A percentile compares a stretch with the other conserved stretches of the same genome.
Evolutionary conservation across 2,797 vertebrate species (phyloP).

Genomic region (Taenioides sp.): DNA sequence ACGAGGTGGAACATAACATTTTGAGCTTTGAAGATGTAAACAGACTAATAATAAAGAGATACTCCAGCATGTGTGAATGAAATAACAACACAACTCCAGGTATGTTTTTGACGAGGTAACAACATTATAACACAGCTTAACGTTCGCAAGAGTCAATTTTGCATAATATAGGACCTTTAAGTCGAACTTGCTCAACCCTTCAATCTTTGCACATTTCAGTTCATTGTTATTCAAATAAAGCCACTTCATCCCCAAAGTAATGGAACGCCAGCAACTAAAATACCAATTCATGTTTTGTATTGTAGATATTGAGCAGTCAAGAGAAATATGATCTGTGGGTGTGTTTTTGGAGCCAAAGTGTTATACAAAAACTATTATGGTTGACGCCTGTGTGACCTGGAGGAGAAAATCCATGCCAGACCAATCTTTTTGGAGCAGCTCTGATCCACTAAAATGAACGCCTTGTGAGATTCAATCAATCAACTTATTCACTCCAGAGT

Average conservation of each 20-base stretch:
- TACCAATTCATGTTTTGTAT: conserved; percentile 13
- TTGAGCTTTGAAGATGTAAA: too few species aligned
- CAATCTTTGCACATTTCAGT: conserved; percentile 28
- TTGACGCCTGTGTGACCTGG: conserved; percentile 70
- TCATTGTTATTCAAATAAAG: conserved; percentile 37
- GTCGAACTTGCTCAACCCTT: background rate
- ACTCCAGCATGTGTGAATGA: too few species aligned
- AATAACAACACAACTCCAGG: too few species aligned
- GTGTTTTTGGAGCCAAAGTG: conserved; percentile 70
- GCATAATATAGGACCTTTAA: too few species aligned
- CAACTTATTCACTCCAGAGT: conserved; percentile 63
- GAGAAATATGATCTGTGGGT: conserved; percentile 69
- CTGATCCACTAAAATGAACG: conserved; percentile 71
- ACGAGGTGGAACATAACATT: too few species aligned
- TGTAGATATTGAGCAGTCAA: conserved; percentile 40
- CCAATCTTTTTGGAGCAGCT: conserved; percentile 70
- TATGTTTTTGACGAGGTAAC: too few species aligned
- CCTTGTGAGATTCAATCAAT: conserved; percentile 76
- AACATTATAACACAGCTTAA: too few species aligned
- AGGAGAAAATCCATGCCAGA: conserved; percentile 77
- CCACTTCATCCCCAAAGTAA: conserved; percentile 35
- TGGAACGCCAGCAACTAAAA: conserved; percentile 18
- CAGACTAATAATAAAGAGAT: too few species aligned
- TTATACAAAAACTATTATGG: conserved; percentile 79
- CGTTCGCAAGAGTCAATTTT: too few species aligned